Percentiles rank a stretch among this genome's conserved stretches.
Evolutionary conservation across 2,113 vertebrate species (phyloP).

Genomic region (Seriola quinqueradiata): DNA sequence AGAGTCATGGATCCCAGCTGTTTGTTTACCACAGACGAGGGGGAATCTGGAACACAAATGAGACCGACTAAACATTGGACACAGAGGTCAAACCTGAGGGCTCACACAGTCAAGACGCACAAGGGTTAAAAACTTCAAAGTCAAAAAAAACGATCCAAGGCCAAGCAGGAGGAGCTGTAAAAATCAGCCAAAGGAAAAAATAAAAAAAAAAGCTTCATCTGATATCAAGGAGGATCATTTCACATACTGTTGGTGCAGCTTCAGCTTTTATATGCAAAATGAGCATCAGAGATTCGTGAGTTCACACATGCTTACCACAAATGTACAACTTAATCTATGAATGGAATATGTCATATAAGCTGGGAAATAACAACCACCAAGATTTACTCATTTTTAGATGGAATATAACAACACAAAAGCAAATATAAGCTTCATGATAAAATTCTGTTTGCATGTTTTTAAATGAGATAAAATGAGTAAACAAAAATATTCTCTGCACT

Average conservation of each 20-base stretch:
- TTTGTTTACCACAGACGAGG: constrained; percentile 98
- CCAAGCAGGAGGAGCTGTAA: constrained; percentile 49
- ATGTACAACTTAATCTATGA: background rate
- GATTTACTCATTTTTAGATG: background rate
- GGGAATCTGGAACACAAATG: constrained; percentile 98
- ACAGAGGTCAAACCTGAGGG: constrained; percentile 52
- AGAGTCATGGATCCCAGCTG: constrained; percentile 99
- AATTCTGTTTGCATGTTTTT: background rate
- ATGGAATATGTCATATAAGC: background rate
- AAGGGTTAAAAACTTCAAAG: constrained; percentile 42
- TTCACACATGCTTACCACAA: constrained; percentile 32
- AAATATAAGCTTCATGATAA: background rate
- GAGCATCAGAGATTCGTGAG: constrained; percentile 28
- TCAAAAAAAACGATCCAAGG: constrained; percentile 27
- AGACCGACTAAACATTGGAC: constrained; percentile 90
- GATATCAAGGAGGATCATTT: background rate
- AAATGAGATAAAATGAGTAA: background rate
- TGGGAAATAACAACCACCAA: background rate
- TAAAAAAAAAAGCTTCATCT: constrained; percentile 25
- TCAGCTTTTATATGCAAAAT: constrained; percentile 20
- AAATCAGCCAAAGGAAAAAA: constrained; percentile 21
- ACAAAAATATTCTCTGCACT: background rate
- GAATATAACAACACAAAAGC: background rate
- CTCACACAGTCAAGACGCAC: constrained; percentile 50
- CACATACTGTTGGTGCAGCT: constrained; percentile 7